Evolutionary conservation across 2,888 invertebrate species (phyloP).

Genomic region (Meiosimyza decipiens): DNA sequence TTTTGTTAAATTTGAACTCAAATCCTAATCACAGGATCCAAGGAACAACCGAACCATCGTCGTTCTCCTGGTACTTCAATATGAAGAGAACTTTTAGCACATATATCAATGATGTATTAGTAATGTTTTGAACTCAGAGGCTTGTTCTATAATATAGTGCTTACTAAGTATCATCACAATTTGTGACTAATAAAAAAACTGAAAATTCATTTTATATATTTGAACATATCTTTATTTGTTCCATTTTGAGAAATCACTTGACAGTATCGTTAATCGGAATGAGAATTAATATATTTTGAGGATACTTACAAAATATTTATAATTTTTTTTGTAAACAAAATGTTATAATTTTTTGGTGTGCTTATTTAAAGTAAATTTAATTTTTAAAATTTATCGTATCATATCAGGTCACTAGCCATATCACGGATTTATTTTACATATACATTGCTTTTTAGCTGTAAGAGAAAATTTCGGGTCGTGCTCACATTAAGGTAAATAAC

Average conservation of each 20-base stretch:
- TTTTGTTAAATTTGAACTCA: too few species aligned
- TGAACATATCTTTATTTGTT: slow-evolving; percentile 39
- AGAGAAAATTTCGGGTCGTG: background rate
- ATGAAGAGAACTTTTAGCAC: too few species aligned
- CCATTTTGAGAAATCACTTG: slow-evolving; percentile 13
- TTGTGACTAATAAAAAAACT: background rate
- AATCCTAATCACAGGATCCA: too few species aligned
- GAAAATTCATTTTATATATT: slow-evolving; percentile 17
- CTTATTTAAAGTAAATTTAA: too few species aligned
- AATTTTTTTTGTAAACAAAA: background rate
- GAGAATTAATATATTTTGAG: background rate
- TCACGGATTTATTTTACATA: slow-evolving; percentile 2
- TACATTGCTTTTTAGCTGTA: slow-evolving; percentile 14
- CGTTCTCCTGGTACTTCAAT: too few species aligned
- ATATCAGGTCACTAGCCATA: slow-evolving; percentile 32
- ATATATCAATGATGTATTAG: too few species aligned
- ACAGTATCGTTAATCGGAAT: background rate
- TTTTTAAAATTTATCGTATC: too few species aligned
- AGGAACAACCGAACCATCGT: too few species aligned
- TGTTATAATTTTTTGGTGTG: background rate
- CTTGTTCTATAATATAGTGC: too few species aligned
- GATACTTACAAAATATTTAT: background rate
- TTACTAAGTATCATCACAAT: too few species aligned
- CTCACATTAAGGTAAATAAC: background rate
- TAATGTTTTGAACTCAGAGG: too few species aligned